Conservation (phyloP, 1,140 invertebrate genomes). For the Drosophila repletoides region DNA sequence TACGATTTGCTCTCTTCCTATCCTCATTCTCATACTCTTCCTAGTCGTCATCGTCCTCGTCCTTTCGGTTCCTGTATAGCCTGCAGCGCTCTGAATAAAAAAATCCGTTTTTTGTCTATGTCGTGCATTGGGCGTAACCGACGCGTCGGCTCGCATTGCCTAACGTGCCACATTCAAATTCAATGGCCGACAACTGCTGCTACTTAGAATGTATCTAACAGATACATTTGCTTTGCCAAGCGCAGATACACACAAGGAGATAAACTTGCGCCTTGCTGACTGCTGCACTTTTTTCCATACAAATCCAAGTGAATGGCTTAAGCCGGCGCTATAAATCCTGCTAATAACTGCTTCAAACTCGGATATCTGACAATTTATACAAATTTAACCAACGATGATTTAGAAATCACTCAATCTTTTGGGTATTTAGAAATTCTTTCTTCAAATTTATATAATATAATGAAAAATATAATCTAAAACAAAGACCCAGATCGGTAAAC, state of each 20-base stretch:
- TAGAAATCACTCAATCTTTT: too few relatives aligned
- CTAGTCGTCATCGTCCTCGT: slow-evolving; percentile 9
- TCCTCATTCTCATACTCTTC: background rate
- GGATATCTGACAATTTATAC: too few relatives aligned
- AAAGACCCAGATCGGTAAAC: too few relatives aligned
- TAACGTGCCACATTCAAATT: slow-evolving; percentile 58
- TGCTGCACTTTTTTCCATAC: background rate
- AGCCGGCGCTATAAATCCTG: background rate
- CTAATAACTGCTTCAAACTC: background rate
- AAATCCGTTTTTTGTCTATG: slow-evolving; percentile 10
- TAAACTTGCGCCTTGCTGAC: too few relatives aligned
- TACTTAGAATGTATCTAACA: slow-evolving; percentile 33
- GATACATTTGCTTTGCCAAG: slow-evolving; percentile 41
- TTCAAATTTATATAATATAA: too few relatives aligned
- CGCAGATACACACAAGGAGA: background rate
- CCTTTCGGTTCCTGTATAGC: slow-evolving; percentile 7
- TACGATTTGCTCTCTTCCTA: slow-evolving; percentile 5
- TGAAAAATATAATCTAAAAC: too few relatives aligned
- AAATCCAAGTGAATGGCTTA: slow-evolving; percentile 14
- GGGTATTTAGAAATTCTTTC: too few relatives aligned
- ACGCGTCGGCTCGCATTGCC: background rate
- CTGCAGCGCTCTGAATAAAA: slow-evolving; percentile 3
- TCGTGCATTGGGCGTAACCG: background rate
- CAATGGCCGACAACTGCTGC: slow-evolving; percentile 50
- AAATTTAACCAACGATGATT: too few relatives aligned